Evolutionary conservation across 2,113 vertebrate species (phyloP).

Genomic region (Salvator merianae): DNA sequence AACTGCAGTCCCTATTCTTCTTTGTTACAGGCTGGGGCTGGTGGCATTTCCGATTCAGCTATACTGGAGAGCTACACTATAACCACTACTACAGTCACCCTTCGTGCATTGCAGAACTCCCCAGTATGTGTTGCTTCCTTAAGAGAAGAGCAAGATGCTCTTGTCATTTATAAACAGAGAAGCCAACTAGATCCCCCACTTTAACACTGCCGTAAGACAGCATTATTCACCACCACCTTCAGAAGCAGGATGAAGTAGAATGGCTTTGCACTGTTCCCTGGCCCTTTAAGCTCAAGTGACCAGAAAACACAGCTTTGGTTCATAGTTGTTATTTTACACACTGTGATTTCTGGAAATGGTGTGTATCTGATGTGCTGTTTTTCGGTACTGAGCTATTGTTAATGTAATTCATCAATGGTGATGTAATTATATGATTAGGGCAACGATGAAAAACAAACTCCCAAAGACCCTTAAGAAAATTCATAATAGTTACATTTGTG

Average conservation of each 20-base stretch:
- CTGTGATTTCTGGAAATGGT: constrained; percentile 50
- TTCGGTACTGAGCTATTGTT: constrained; percentile 19
- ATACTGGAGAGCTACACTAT: too few species aligned
- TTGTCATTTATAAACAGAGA: too few species aligned
- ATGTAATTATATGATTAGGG: constrained; percentile 36
- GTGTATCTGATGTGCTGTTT: not conserved
- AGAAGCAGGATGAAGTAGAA: too few species aligned
- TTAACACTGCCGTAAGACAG: too few species aligned
- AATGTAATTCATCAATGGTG: constrained; percentile 45
- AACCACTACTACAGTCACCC: too few species aligned
- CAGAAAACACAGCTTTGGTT: not conserved
- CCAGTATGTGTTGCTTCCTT: too few species aligned
- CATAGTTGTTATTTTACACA: constrained; percentile 28
- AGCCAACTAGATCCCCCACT: constrained; percentile 46
- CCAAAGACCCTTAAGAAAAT: constrained; percentile 18
- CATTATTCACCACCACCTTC: too few species aligned
- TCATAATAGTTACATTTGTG: constrained; percentile 5
- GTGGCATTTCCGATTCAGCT: too few species aligned
- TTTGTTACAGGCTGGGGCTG: too few species aligned
- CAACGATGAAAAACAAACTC: constrained; percentile 38
- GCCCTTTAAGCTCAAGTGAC: constrained; percentile 48
- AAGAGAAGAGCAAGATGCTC: too few species aligned
- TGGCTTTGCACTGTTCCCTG: constrained; percentile 52
- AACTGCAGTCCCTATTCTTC: too few species aligned
- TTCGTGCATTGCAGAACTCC: too few species aligned